phyloP scores from a whole-genome alignment of 1,140 invertebrate genomes.

The Bombus huntii region DNA sequence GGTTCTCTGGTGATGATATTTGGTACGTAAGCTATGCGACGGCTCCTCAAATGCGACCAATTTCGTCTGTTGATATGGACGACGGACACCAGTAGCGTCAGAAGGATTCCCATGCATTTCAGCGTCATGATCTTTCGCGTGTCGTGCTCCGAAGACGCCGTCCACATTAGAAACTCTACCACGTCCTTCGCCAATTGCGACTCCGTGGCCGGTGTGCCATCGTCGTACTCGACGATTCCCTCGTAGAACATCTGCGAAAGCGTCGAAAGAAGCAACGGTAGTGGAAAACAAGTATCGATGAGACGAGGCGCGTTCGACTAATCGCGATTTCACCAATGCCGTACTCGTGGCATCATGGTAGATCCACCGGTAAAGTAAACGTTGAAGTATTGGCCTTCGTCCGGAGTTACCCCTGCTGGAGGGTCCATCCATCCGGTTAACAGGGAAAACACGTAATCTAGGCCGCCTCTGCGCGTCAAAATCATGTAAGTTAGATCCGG shows the following conservation, averaged over 20 bases:
- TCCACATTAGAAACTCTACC: conserved; percentile 95
- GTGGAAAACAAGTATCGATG: accelerated
- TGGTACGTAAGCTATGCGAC: conserved; percentile 46
- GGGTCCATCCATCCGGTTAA: conserved; percentile 97
- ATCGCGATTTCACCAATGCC: neutral
- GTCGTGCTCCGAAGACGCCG: conserved; percentile 94
- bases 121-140: conserved; percentile 91
- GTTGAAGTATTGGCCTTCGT: conserved; percentile 97
- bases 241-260: conserved; percentile 81
- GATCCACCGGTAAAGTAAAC: conserved; percentile 98
- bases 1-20: neutral
- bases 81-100: conserved; percentile 78
- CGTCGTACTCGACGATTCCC: conserved; percentile 89
- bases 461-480: conserved; percentile 91
- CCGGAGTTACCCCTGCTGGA: conserved; percentile 92
- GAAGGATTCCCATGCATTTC: conserved; percentile 87
- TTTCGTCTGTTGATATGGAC: conserved; percentile 88
- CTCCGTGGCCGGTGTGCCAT: conserved; percentile 94
- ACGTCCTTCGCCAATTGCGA: conserved; percentile 99
- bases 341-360: conserved; percentile 95
- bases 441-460: conserved; percentile 96
- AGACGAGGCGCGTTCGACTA: no score
- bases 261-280: accelerated
- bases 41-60: conserved; percentile 42
- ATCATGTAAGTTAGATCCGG: conserved; percentile 96